Base-by-base conservation (phyloP, 2,797 vertebrate genomes). In the Aplochiton taeniatus region DNA sequence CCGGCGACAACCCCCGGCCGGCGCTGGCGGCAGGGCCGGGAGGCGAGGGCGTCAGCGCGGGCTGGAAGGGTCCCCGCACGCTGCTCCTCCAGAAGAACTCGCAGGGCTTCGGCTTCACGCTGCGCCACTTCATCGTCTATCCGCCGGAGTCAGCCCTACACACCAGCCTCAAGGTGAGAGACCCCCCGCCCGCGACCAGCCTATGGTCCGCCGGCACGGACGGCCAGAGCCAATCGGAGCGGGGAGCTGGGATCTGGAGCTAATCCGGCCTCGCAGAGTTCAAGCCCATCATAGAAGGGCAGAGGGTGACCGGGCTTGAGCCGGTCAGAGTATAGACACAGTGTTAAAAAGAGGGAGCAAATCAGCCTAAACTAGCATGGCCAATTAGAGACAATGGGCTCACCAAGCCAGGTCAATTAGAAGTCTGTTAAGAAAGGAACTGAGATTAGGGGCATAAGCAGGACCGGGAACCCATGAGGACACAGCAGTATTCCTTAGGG, bases 111-210 rank as follows among this genome's bases (percentile, higher is more conserved):
- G 97, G 97, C 52, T 99, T 99, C 90, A 99, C 96, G 1, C 86
- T 98, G 4, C 96, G 97, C 6, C 97, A 99, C 85, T 98, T 99
- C 90, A 98, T 99, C 9, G 97, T 99, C 65, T 99, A 98, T 90
- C 97, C 97, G 0, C 97, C 97, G 0, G 97, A 98, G 85, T 98
- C 97, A 0, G 93, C 95, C 0, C 86, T 98, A 79, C 95, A 94
- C 85, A 89, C 90, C 75, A 83, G 82, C 81, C 66, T 93, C 79
- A 96, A 95, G 95, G 97, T 98, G 78, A 87, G 85, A 14, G n/a
- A n/a, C n/a, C 47, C 49, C 9, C 12, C 31, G 31, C 31, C 31
- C 31, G 31, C 31, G 3, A 31, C 1, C 20, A 45, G 41, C 31
- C 11, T 53, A 42, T 31, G 3, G 31, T 6, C 3, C 31, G 31